phyloP scores from a whole-genome alignment of 2,113 vertebrate species.

The Melozone crissalis region DNA sequence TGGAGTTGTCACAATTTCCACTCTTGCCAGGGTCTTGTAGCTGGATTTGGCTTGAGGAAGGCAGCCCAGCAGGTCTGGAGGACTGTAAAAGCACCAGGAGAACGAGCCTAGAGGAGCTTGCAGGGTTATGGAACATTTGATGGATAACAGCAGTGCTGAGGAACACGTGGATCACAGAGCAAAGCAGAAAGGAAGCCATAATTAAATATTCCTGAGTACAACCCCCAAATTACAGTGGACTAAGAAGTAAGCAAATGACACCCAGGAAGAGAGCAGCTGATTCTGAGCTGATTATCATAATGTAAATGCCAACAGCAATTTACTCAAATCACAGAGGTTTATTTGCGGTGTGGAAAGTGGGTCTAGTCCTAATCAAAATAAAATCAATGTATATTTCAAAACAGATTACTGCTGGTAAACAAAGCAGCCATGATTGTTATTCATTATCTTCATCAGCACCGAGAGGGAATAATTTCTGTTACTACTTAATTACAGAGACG shows the following conservation, averaged over 20 bases:
- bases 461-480: constrained; percentile 40
- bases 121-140: neutral
- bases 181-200: neutral
- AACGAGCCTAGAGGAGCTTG: neutral
- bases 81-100: neutral
- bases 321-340: constrained; percentile 53
- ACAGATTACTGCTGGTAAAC: constrained; percentile 52
- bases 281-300: constrained; percentile 45
- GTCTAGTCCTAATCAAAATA: constrained; percentile 63
- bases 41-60: neutral
- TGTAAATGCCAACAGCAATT: constrained; percentile 61
- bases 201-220: constrained; percentile 14
- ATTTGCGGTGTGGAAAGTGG: constrained; percentile 8
- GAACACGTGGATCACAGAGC: neutral
- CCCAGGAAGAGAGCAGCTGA: constrained; percentile 23
- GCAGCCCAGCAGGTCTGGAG: neutral
- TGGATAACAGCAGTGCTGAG: neutral
- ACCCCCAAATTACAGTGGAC: constrained; percentile 46
- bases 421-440: constrained; percentile 57
- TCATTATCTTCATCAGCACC: constrained; percentile 62
- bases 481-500: constrained; percentile 53
- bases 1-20: neutral
- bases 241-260: constrained; percentile 31
- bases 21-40: neutral
- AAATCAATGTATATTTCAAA: constrained; percentile 67